Base-by-base conservation (phyloP, 2,888 invertebrate genomes). In the Psylliodes chrysocephalus region DNA sequence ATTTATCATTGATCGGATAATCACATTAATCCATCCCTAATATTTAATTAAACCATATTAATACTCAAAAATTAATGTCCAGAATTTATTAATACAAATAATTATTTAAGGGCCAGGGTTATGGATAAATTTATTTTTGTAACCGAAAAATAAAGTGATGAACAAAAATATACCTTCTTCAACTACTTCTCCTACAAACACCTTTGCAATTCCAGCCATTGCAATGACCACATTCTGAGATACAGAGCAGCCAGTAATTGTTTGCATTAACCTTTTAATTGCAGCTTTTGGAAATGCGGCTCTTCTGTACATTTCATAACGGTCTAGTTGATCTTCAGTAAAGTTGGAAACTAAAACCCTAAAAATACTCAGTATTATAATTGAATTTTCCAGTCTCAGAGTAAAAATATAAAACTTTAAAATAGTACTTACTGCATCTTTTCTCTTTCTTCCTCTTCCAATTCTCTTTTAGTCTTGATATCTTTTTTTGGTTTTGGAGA, bases 141-240 rank as follows among this genome's bases (percentile, higher is more conserved):
- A n/a, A 14, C 35, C 14, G 14, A 35, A 35, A 35, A 35, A 10
- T 10, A 12, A 35, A 35, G 35, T 3, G 10, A 1, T 4, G 12
- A 5, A 35, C 10, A 8, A 8, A 35, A 8, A 38, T 55, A 25
- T 84, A 94, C 96, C 96, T 90, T 97, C 96, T 86, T 99, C 99
- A 2, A 99, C 96, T 62, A 99, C 91, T 86, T 99, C 99, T 15
- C 98, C 99, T 8, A 98, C 96, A 85, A 98, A 99, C 0, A 99
- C 98, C 85, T 99, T 99, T 1, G 98, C 95, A 75, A 98, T 97
- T 70, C 99, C 99, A 12, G 99, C 95, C 95, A 99, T 98, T 0
- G 99, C 98, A 76, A 99, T 99, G 0, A 99, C 98, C 49, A 98
- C 98, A 86, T 98, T 98, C 80, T 98, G 98, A 0, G 97, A 96